Base-by-base conservation (phyloP, 2,888 invertebrate genomes). In the Microctonus hyperodae region DNA sequence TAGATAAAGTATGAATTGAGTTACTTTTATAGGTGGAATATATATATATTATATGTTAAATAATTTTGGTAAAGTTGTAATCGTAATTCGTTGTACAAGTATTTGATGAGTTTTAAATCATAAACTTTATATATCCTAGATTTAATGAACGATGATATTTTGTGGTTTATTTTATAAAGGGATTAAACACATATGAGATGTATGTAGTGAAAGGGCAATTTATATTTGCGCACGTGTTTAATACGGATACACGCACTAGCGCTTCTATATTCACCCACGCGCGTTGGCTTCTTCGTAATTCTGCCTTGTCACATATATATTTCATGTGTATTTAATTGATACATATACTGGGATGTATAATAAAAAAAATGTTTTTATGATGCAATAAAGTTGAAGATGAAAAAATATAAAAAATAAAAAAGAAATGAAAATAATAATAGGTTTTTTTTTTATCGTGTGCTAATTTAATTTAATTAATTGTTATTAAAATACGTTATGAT, bases 401-500 rank as follows among this genome's bases (percentile, higher is more conserved):
- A n/a, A n/a, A n/a, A n/a, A n/a, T n/a, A n/a, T n/a, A n/a, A 23
- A 22, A 10, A 23, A 56, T 16, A 56, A 20, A 56, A 20, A 28
- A 3, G n/a, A 33, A 44, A 59, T 23, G 31, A 58, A 6, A 48
- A 20, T 16, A 31, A 28, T 59, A 28, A 44, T 59, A 28, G 9
- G n/a, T n/a, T n/a, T 2, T 22, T 37, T 33, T 9, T 62, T 56
- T 66, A 61, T 57, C 66, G 57, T 66, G 66, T 57, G 66, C 63
- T 67, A 63, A 67, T 63, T 63, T 67, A 63, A 67, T 63, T 63
- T 67, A 67, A 67, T 67, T 63, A 58, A 63, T 67, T 63, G 59
- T 2, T 37, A 37, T n/a, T n/a, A n/a, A n/a, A n/a, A n/a, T n/a
- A n/a, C n/a, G n/a, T n/a, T n/a, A n/a, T n/a, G n/a, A n/a, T n/a